Evolutionary conservation across 1,140 invertebrate genomes (phyloP), one percentile per base, ranked within the genome.

Genomic region (Myzus persicae): DNA sequence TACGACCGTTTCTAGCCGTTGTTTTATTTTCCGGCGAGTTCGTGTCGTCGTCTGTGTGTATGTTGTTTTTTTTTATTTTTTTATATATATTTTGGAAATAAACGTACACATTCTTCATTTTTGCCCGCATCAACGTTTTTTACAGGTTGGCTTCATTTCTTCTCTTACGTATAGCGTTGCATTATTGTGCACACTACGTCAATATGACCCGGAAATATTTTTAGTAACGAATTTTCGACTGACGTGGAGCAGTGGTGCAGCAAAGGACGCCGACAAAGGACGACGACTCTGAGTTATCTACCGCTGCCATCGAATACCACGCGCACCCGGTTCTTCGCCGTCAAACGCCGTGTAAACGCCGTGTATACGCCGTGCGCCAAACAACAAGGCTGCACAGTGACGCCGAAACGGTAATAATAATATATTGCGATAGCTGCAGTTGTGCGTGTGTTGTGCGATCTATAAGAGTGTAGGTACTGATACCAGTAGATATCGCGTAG

Each of bases 171-270:
- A n/a, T 26, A 26, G 20, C 9, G 3, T 4, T 3, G 54, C 1
- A 46, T 38, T 2, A 76, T 24, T 38, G 44, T 51, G 1, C 7
- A 51, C 38, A 92, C 59, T 18, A 92, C 59, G 90, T 67, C 59
- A 81, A 91, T 67, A 91, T 76, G 44, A 42, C 76, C 91, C n/a
- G 67, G 76, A 92, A 46, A 92, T 92, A 82, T 92, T 44, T 92
- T 81, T 36, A 24, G 44, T 38, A 26, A 48, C 76, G 42, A 46
- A 92, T 92, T 81, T 48, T 89, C 48, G 40, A n/a, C 48, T 40
- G n/a, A 46, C 40, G 8, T 48, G 40, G 7, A 1, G 81, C 38
- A 24, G 38, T 31, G 11, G 31, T n/a, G 59, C 38, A 20, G 82
- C 38, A n/a, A 31, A 24, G 38, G 36, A 67, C 38, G 36, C 91